phyloP scores from a whole-genome alignment of 2,113 vertebrate genomes.

The Tychaedon coryphoeus region DNA sequence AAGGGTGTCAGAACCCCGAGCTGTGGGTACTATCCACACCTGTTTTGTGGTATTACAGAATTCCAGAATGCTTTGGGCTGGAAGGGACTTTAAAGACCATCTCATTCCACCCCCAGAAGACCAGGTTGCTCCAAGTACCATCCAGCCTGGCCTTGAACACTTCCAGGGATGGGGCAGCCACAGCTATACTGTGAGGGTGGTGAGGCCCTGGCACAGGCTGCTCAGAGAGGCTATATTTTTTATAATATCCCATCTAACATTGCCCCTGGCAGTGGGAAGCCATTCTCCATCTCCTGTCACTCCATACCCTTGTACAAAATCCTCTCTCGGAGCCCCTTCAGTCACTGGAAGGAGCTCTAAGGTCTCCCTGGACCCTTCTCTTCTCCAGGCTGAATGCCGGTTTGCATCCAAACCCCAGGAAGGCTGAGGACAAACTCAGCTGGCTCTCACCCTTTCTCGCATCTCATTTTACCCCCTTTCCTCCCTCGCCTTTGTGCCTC shows the following conservation, averaged over 20 bases:
- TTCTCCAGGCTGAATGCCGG: background rate
- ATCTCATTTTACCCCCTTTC: accelerated
- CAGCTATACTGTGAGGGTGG: background rate
- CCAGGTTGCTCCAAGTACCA: background rate
- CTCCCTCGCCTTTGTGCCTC: accelerated
- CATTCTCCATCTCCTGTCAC: background rate
- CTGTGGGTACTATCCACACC: background rate
- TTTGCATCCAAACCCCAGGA: background rate
- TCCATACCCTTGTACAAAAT: background rate
- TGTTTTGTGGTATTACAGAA: background rate
- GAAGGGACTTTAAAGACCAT: background rate
- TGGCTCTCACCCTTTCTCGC: background rate
- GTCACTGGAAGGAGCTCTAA: background rate
- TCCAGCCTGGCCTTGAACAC: background rate
- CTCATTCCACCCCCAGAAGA: background rate
- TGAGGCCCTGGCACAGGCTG: no score
- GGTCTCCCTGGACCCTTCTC: background rate
- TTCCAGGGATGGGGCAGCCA: background rate
- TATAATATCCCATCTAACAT: background rate
- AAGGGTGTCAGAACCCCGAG: background rate
- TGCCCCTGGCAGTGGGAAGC: background rate
- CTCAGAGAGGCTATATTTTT: no score
- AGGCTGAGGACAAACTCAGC: background rate
- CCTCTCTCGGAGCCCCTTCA: background rate
- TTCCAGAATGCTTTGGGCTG: background rate